A percentile compares a stretch with the other conserved stretches of the same genome.
phyloP scores from a whole-genome alignment of 2,113 vertebrate genomes.

The Oncorhynchus tshawytscha region DNA sequence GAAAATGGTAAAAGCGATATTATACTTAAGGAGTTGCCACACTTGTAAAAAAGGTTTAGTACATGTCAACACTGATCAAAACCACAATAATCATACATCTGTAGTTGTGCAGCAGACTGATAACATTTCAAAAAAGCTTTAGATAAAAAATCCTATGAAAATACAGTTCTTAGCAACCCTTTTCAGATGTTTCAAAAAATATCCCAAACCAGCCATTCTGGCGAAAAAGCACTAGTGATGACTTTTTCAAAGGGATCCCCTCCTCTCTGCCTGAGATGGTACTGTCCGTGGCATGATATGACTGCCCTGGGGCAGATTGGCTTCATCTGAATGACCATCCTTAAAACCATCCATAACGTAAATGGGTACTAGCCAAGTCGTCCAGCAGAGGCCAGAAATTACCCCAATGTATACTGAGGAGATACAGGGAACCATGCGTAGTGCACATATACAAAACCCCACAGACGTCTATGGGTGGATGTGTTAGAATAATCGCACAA shows the following conservation, averaged over 20 bases:
- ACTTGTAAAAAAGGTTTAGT: too few species aligned
- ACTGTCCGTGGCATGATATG: constrained; percentile 51
- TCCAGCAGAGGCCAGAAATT: constrained; percentile 51
- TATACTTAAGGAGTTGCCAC: too few species aligned
- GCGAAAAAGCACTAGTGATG: too few species aligned
- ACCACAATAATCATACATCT: background rate
- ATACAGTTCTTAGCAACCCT: too few species aligned
- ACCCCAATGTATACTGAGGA: constrained; percentile 66
- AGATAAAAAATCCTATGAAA: background rate
- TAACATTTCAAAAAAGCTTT: background rate
- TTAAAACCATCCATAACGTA: constrained; percentile 72
- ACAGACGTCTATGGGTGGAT: constrained; percentile 10
- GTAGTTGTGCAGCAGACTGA: background rate
- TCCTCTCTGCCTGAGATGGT: constrained; percentile 52
- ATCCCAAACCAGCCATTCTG: too few species aligned
- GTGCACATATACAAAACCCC: constrained; percentile 25
- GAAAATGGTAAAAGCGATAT: too few species aligned
- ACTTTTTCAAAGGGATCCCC: background rate
- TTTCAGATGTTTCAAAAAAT: too few species aligned
- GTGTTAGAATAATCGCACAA: background rate
- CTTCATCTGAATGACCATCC: constrained; percentile 71
- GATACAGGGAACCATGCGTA: constrained; percentile 52
- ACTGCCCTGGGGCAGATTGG: constrained; percentile 63
- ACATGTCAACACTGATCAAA: too few species aligned
- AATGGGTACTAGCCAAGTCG: constrained; percentile 56